These are phyloP conservation scores for Deroptyus accipitrinus DNA, from an alignment of 2,113 vertebrate species.

Conservation along the genomic window DNA sequence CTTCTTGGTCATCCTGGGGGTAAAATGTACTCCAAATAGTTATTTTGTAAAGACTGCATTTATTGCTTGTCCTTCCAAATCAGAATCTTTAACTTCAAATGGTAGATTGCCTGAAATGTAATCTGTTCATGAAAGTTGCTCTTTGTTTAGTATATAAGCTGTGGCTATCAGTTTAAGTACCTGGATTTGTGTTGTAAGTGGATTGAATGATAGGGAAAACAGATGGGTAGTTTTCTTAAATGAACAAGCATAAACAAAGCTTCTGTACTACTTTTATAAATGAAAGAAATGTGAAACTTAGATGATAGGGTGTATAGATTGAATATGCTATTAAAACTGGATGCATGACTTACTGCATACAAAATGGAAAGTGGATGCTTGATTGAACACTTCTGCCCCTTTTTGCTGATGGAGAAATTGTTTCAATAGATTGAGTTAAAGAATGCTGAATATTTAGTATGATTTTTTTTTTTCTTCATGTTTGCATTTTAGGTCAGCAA, in stretches of 20 bases:
- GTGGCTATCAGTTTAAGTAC: neutral
- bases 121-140: neutral
- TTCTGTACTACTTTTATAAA: neutral
- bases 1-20: neutral
- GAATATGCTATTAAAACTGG: neutral
- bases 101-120: neutral
- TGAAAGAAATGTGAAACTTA: neutral
- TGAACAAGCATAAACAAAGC: neutral
- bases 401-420: neutral
- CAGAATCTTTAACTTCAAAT: neutral
- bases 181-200: slow-evolving; percentile 23
- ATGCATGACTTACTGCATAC: neutral
- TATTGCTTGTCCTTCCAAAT: neutral
- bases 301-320: neutral
- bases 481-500: slow-evolving; percentile 73
- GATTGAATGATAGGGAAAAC: neutral
- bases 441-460: slow-evolving; percentile 40
- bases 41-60: neutral
- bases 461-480: slow-evolving; percentile 51
- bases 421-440: neutral
- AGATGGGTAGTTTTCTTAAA: neutral
- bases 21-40: neutral
- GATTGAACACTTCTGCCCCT: neutral
- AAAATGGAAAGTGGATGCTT: neutral
- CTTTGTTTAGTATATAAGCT: neutral